Percentiles rank a stretch among this genome's conserved stretches.
phyloP scores from a whole-genome alignment of 2,113 vertebrate species.

The Callithrix jacchus region DNA sequence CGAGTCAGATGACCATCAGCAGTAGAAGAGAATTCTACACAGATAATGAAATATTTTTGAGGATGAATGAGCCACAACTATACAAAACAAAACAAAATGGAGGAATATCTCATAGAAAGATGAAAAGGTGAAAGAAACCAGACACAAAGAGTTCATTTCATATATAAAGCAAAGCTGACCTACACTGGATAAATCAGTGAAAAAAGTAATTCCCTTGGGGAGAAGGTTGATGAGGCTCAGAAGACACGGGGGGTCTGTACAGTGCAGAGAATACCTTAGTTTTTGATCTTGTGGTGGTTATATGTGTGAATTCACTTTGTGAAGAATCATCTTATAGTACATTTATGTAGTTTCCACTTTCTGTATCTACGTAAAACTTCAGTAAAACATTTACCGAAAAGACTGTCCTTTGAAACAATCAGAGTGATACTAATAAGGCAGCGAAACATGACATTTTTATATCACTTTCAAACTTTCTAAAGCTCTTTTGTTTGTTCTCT shows the following conservation, averaged over 20 bases:
- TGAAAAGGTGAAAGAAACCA: background rate
- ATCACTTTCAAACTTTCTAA: background rate
- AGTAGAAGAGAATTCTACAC: background rate
- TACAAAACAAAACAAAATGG: background rate
- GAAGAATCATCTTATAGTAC: background rate
- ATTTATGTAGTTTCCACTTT: background rate
- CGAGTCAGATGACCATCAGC: background rate
- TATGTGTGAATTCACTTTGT: background rate
- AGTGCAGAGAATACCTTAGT: rapidly evolving
- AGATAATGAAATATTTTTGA: background rate
- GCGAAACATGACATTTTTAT: background rate
- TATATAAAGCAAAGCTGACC: background rate
- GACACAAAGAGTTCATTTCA: too few relatives aligned
- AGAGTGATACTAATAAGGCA: background rate
- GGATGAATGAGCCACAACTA: background rate
- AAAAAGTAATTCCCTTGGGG: background rate
- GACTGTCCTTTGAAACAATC: background rate
- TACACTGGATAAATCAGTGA: rapidly evolving
- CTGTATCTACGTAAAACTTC: background rate
- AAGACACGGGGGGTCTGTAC: rapidly evolving
- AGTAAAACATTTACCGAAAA: background rate
- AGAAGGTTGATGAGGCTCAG: background rate
- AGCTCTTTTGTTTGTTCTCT: background rate
- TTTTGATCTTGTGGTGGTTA: background rate
- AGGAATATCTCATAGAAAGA: background rate